These are phyloP conservation scores for Entelurus aequoreus DNA, from an alignment of 2,113 vertebrate genomes.

Conservation along the genomic window DNA sequence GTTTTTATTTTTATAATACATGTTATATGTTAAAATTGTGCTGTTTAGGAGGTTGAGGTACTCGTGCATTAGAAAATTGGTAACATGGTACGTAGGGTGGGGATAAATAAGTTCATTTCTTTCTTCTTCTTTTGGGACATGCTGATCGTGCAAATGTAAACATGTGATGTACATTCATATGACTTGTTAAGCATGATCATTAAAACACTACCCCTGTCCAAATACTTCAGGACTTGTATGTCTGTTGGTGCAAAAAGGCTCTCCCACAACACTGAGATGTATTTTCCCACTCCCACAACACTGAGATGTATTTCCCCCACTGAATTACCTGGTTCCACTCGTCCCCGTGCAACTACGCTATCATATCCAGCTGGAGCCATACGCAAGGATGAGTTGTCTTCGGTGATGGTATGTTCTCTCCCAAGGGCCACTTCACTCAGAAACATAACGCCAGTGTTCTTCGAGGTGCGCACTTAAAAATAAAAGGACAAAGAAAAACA, in stretches of 20 bases:
- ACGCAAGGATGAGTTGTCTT: slow-evolving; percentile 53
- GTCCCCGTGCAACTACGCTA: slow-evolving; percentile 81
- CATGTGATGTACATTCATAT: no score
- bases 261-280: neutral
- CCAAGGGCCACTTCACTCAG: slow-evolving; percentile 86
- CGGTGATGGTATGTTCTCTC: slow-evolving; percentile 72
- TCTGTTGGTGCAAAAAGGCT: neutral
- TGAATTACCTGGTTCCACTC: slow-evolving; percentile 77
- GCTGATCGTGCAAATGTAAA: no score
- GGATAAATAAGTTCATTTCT: no score
- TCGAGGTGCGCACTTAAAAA: slow-evolving; percentile 64
- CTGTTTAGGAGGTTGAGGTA: no score
- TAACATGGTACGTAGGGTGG: no score
- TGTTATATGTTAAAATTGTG: no score
- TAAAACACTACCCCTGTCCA: no score
- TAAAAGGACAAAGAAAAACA: neutral
- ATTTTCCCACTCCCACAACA: neutral
- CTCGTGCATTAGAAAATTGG: no score
- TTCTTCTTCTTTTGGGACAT: no score
- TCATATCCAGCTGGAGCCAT: slow-evolving; percentile 72
- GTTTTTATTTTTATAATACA: no score
- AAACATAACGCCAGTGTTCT: slow-evolving; percentile 84
- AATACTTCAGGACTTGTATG: no score
- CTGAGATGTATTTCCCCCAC: neutral
- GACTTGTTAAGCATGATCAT: no score